Conservation (phyloP, 2,888 invertebrate species). For the Cerastoderma edule region DNA sequence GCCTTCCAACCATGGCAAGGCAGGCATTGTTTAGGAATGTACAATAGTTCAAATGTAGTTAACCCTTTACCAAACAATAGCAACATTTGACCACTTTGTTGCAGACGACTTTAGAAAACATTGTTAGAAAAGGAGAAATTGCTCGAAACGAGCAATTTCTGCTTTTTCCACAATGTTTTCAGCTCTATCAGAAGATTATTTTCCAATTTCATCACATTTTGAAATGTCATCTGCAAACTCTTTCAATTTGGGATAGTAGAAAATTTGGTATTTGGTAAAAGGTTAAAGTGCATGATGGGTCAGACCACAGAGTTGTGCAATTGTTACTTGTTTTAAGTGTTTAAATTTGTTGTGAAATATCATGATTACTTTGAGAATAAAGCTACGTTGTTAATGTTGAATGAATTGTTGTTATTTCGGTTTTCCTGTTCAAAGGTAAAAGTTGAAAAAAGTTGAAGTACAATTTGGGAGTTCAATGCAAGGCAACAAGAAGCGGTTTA, state of each 20-base stretch:
- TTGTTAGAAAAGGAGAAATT: too few species aligned
- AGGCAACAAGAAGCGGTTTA: not conserved
- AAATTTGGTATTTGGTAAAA: not conserved
- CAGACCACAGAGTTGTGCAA: not conserved
- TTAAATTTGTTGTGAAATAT: too few species aligned
- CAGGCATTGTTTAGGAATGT: too few species aligned
- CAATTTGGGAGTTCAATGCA: not conserved
- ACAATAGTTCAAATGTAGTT: too few species aligned
- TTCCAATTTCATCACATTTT: not conserved
- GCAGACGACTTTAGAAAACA: too few species aligned
- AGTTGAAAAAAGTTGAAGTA: not conserved
- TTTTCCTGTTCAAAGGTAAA: not conserved
- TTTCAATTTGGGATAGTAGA: not conserved
- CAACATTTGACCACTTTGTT: too few species aligned
- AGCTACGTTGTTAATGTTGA: not conserved
- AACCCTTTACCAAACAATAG: too few species aligned
- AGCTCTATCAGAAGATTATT: too few species aligned
- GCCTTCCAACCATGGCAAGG: too few species aligned
- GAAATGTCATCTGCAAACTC: not conserved
- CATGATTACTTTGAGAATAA: not conserved
- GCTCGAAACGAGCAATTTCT: too few species aligned
- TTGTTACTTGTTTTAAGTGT: not conserved
- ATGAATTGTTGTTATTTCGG: slow-evolving; percentile 16
- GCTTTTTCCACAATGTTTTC: too few species aligned
- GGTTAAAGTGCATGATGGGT: too few species aligned